phyloP scores from a whole-genome alignment of 2,888 invertebrate species.

The Dolichopus griseipennis region DNA sequence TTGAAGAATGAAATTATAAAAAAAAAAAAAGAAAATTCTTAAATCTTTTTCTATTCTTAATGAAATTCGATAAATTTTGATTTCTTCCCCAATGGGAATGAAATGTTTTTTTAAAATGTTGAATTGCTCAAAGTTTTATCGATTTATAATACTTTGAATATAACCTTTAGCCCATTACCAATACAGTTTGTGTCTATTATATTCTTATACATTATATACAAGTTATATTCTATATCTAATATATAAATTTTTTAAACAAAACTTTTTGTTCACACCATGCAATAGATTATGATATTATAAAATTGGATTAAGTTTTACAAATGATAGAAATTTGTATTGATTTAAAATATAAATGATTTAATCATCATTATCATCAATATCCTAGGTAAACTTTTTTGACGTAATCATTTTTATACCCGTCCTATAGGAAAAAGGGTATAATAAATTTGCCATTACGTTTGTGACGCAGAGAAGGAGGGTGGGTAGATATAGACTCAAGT shows the following conservation, averaged over 20 bases:
- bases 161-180: no score
- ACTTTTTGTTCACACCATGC: not conserved
- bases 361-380: no score
- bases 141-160: not conserved
- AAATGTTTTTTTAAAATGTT: not conserved
- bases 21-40: no score
- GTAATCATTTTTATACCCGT: not conserved
- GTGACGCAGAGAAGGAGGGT: no score
- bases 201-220: no score
- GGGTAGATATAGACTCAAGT: no score
- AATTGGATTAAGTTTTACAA: constrained; percentile 6
- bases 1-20: no score
- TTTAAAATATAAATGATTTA: not conserved
- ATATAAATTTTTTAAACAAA: not conserved
- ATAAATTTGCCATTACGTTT: no score
- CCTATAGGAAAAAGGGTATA: no score
- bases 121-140: not conserved
- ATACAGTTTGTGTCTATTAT: no score
- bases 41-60: not conserved
- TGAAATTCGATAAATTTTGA: constrained; percentile 1
- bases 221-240: no score
- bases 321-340: not conserved
- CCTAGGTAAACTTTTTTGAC: not conserved
- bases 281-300: not conserved
- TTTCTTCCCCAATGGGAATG: not conserved